These are phyloP conservation scores for Micromussa lordhowensis DNA, from an alignment of 92 coral and sea anemone species.

Conservation along the genomic window DNA sequence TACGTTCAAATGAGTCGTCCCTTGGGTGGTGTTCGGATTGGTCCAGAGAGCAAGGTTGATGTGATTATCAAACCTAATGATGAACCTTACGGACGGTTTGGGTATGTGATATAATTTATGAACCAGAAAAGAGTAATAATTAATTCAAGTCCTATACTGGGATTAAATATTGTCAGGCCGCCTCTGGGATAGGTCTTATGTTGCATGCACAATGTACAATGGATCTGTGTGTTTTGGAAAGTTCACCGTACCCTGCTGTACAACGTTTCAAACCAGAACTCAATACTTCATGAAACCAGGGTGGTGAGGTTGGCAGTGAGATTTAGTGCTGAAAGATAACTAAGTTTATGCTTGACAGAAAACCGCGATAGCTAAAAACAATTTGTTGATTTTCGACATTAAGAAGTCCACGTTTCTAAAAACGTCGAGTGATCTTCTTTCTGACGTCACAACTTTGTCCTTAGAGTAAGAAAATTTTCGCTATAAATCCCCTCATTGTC, in stretches of 20 bases:
- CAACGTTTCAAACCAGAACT: not conserved
- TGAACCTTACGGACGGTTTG: constrained; percentile 88
- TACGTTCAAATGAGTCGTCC: constrained; percentile 86
- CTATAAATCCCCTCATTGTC: not conserved
- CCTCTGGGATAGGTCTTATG: no score
- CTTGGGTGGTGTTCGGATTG: constrained; percentile 81
- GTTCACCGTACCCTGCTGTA: no score
- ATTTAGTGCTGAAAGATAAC: no score
- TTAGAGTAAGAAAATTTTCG: no score
- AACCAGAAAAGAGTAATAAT: not conserved
- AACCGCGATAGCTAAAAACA: not conserved
- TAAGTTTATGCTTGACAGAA: not conserved
- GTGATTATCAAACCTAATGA: constrained; percentile 87
- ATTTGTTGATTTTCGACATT: not conserved
- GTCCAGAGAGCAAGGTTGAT: constrained; percentile 66
- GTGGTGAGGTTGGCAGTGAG: no score
- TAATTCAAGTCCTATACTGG: no score
- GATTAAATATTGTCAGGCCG: no score
- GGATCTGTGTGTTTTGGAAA: not conserved
- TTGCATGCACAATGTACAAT: not conserved
- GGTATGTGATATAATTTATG: constrained; percentile 58
- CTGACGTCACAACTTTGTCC: not conserved
- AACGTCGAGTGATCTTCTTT: not conserved
- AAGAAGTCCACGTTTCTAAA: not conserved
- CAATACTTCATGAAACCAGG: not conserved